Conservation (phyloP, 2,888 invertebrate species). For the Dicycla oo region DNA sequence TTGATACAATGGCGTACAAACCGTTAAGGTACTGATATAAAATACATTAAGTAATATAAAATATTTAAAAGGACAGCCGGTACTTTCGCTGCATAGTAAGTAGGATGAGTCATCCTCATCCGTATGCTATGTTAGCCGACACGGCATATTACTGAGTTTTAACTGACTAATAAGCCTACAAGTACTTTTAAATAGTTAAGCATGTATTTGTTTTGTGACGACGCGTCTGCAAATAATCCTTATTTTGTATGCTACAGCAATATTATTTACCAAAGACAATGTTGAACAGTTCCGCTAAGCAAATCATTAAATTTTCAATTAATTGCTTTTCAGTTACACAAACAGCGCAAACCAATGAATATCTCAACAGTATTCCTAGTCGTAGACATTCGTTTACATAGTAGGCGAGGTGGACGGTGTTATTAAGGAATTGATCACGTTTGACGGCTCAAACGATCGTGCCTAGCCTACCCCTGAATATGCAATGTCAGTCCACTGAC, state of each 20-base stretch:
- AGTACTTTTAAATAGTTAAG: slow-evolving; percentile 20
- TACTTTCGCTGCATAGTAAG: slow-evolving; percentile 75
- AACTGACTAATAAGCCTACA: slow-evolving; percentile 27
- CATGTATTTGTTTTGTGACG: slow-evolving; percentile 1
- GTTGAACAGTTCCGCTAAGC: too few species aligned
- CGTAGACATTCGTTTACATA: slow-evolving; percentile 29
- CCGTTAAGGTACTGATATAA: slow-evolving; percentile 51
- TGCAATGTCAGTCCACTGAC: slow-evolving; percentile 18
- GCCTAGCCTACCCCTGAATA: slow-evolving; percentile 24
- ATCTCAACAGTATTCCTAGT: neutral
- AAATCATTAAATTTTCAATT: too few species aligned
- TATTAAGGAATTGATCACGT: slow-evolving; percentile 41
- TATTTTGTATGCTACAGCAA: slow-evolving; percentile 6
- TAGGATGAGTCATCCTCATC: slow-evolving; percentile 72
- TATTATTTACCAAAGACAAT: neutral
- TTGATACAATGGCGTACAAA: slow-evolving; percentile 25
- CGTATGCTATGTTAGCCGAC: slow-evolving; percentile 25
- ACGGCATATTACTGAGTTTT: slow-evolving; percentile 6
- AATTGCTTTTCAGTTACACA: neutral
- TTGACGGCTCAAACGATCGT: slow-evolving; percentile 8
- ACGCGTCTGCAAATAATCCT: neutral
- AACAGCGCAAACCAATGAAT: neutral
- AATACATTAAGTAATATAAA: slow-evolving; percentile 51
- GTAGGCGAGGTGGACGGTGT: neutral
- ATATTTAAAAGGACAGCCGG: slow-evolving; percentile 51